Percentiles rank a stretch among this genome's conserved stretches.
Conservation (phyloP, 2,113 vertebrate genomes). For the Acinonyx jubatus region DNA sequence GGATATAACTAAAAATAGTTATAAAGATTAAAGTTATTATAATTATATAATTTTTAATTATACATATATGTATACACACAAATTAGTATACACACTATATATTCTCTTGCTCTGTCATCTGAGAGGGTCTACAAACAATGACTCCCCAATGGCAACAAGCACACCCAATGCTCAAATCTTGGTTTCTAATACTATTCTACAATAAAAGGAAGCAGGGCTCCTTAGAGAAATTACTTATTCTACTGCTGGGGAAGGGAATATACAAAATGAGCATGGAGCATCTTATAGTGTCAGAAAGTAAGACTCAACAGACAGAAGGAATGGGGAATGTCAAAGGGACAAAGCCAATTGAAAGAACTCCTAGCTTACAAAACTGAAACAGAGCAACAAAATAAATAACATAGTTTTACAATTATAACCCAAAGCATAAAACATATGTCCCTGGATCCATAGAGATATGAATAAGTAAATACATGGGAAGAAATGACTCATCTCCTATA, state of each 20-base stretch:
- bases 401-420: neutral
- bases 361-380: neutral
- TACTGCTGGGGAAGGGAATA: neutral
- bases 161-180: neutral
- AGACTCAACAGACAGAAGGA: neutral
- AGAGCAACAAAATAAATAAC: neutral
- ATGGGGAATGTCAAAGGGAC: neutral
- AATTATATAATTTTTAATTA: neutral
- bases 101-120: neutral
- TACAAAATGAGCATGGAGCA: neutral
- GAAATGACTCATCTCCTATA: neutral
- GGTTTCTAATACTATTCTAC: neutral
- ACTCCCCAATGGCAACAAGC: neutral
- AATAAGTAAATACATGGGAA: neutral
- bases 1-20: neutral
- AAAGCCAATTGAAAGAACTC: neutral
- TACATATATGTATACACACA: neutral
- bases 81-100: neutral
- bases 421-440: neutral
- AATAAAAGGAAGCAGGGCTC: neutral
- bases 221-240: neutral
- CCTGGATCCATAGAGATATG: neutral
- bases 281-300: neutral
- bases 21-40: neutral
- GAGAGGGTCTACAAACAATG: neutral